phyloP scores from a whole-genome alignment of 1,140 invertebrate genomes.

The Coptotermes formosanus region DNA sequence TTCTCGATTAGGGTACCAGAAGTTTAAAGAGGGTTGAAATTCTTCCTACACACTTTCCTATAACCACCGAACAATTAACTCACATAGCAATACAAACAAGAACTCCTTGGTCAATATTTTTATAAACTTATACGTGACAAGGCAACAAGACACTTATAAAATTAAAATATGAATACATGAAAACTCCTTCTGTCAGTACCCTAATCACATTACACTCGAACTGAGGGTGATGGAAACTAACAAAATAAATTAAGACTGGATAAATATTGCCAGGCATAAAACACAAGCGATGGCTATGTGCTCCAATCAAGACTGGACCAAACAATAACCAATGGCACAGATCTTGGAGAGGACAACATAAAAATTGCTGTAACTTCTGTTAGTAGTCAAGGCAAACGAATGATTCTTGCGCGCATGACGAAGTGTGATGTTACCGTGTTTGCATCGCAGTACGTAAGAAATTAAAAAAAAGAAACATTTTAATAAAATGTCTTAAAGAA shows the following conservation, averaged over 20 bases:
- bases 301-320: neutral
- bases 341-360: neutral
- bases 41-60: neutral
- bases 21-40: neutral
- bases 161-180: neutral
- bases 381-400: neutral
- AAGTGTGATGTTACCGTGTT: neutral
- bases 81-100: neutral
- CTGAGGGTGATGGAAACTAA: neutral
- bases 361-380: neutral
- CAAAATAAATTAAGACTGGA: conserved; percentile 14
- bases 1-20: neutral
- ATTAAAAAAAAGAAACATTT: neutral
- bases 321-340: conserved; percentile 17
- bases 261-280: conserved; percentile 7
- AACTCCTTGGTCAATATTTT: neutral
- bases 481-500: neutral
- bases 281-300: neutral
- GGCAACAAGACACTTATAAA: neutral
- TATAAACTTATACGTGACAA: neutral
- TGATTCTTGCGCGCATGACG: neutral
- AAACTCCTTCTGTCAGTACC: neutral
- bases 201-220: neutral
- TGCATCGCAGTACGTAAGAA: neutral
- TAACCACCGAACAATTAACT: neutral